phyloP scores from a whole-genome alignment of 2,113 vertebrate genomes.

The Morone chrysops region DNA sequence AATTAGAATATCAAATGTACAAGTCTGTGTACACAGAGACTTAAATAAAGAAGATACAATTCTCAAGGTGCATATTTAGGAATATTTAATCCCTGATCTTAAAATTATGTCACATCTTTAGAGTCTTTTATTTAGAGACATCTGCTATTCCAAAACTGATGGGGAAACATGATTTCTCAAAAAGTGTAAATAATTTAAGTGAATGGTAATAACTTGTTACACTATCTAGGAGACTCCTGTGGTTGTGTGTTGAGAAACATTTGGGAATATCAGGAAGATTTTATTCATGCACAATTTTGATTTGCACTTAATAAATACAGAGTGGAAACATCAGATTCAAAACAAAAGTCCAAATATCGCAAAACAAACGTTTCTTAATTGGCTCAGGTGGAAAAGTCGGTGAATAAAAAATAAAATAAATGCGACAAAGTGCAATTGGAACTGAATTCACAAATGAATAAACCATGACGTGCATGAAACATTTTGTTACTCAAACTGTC shows the following conservation, averaged over 20 bases:
- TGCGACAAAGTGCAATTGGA: too few species aligned
- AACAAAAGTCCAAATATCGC: not conserved
- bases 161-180: too few species aligned
- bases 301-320: not conserved
- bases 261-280: too few species aligned
- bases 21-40: not conserved
- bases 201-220: not conserved
- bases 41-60: not conserved
- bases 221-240: too few species aligned
- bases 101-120: too few species aligned
- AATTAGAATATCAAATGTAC: not conserved
- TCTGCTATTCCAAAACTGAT: too few species aligned
- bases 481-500: not conserved
- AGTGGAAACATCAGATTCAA: not conserved
- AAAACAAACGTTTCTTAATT: not conserved
- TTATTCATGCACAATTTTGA: not conserved
- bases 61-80: not conserved
- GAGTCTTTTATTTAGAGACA: too few species aligned
- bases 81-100: too few species aligned
- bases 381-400: not conserved
- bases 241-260: not conserved
- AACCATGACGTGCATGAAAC: too few species aligned
- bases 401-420: not conserved
- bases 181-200: too few species aligned
- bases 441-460: too few species aligned